Evolutionary conservation across 30 jellyfish, hydroid and myxozoan genomes (phyloP), one percentile per base, ranked within the genome.

Genomic region (Calvadosia cruxmelitensis): DNA sequence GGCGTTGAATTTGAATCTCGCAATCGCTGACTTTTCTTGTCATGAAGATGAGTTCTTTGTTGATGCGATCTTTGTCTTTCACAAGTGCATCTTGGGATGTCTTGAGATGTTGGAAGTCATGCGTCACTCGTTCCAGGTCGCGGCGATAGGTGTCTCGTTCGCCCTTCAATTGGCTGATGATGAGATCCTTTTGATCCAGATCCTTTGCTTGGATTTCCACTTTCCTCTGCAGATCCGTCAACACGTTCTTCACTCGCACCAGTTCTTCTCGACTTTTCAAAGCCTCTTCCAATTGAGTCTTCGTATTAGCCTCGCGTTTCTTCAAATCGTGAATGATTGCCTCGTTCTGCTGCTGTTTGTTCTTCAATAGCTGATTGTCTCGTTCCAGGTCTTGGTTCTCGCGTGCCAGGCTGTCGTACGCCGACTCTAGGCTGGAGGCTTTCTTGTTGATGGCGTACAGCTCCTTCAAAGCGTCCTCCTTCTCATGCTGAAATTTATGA

Each of bases 201-300:
- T 76, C 96, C 33, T 81, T 53, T 1, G 85, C 69, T 3, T 88
- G 25, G 12, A 42, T 78, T 29, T 89, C 98, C 63, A 81, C 84
- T 32, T 85, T 67, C 62, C 95, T 52, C 70, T 89, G 98, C 30
- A 82, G 65, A 33, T 89, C 98, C 52, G 69, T 67, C 25, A 89
- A 78, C 29, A 74, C 63, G 16, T 74, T 69, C n/a, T 89, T 77
- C 48, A 81, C 49, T 48, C 98, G 61, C 5, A 75, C 84, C n/a
- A 89, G 75, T 73, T 89, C 98, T 31, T 89, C 98, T 33, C 95
- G 67, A 92, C 71, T 82, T 78, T 78, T 81, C 52, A 81, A 63
- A n/a, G 95, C 95, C 26, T 89, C 98, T 27, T 89, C 98, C 31
- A 89, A 74, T 77, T 89, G 98, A 49, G 79, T 71, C 63, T 89